Conservation (phyloP, 2,797 vertebrate species). For the Oreonectes daqikongensis region DNA sequence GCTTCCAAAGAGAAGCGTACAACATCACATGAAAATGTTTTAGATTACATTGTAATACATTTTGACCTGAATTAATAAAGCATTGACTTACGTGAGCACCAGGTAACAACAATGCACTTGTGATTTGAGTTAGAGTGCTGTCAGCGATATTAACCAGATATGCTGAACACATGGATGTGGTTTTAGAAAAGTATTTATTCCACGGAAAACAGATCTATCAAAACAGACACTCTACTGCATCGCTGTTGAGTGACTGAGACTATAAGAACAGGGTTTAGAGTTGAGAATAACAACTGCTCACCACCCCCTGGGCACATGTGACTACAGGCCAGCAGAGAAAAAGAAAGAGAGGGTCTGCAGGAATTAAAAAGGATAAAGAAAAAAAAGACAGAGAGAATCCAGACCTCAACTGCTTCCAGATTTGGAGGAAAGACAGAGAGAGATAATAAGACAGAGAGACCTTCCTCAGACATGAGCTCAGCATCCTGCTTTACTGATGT, state of each 20-base stretch:
- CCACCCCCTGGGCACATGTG: slow-evolving; percentile 2
- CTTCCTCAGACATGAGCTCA: slow-evolving; percentile 67
- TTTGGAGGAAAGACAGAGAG: slow-evolving; percentile 43
- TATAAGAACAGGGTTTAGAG: slow-evolving; percentile 13
- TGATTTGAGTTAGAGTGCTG: background rate
- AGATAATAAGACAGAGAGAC: slow-evolving; percentile 47
- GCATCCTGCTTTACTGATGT: slow-evolving; percentile 56
- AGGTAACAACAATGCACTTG: background rate
- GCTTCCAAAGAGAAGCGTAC: background rate
- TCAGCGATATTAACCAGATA: background rate
- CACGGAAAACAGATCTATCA: slow-evolving; percentile 16
- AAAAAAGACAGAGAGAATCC: slow-evolving; percentile 36
- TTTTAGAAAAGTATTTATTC: background rate
- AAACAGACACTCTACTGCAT: slow-evolving; percentile 20
- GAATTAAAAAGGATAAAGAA: slow-evolving; percentile 27
- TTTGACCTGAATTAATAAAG: background rate
- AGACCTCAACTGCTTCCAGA: slow-evolving; percentile 30
- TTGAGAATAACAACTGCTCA: slow-evolving; percentile 35
- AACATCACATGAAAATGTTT: background rate
- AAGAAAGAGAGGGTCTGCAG: slow-evolving; percentile 13
- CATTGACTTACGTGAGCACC: slow-evolving; percentile 1
- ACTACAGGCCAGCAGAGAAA: slow-evolving; percentile 17
- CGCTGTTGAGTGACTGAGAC: slow-evolving; percentile 18
- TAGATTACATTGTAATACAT: background rate
- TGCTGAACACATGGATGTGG: slow-evolving; percentile 21